A percentile compares a stretch with the other conserved stretches of the same genome.
phyloP scores from a whole-genome alignment of 2,113 vertebrate species.

The Gavia stellata region DNA sequence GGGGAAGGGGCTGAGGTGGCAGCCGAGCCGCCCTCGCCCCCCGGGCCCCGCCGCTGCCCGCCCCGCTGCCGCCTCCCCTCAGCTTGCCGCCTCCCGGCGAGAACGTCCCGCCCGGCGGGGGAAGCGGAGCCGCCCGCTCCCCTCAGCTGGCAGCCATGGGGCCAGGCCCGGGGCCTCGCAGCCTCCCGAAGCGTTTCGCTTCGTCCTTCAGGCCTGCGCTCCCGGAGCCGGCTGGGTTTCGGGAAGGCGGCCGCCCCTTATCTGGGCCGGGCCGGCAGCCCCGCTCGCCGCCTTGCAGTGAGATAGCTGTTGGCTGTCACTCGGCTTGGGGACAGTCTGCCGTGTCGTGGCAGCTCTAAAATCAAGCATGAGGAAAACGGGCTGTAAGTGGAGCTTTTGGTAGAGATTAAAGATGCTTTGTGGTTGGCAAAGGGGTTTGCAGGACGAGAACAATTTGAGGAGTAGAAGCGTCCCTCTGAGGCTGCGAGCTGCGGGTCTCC shows the following conservation, averaged over 20 bases:
- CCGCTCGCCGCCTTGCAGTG: too few relatives aligned
- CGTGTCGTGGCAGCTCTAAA: not conserved
- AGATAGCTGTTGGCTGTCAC: not conserved
- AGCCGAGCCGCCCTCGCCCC: not conserved
- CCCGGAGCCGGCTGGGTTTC: not conserved
- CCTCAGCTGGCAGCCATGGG: not conserved
- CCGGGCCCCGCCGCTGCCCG: not conserved
- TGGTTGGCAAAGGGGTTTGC: not conserved
- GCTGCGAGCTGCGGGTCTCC: not conserved
- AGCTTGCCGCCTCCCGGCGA: not conserved
- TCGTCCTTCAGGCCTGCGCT: not conserved
- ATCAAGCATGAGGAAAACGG: too few relatives aligned
- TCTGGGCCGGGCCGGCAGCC: not conserved
- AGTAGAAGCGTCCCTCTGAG: not conserved
- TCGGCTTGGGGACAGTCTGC: rapidly evolving
- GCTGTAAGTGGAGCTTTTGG: not conserved
- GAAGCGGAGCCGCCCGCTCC: not conserved
- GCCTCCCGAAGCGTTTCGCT: not conserved
- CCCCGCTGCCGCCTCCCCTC: not conserved
- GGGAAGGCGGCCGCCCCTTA: not conserved
- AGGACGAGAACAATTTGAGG: not conserved
- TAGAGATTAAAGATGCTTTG: not conserved
- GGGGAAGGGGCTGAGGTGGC: not conserved
- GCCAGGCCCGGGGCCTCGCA: not conserved
- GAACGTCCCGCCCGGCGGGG: not conserved